A percentile compares a stretch with the other conserved stretches of the same genome.
Conservation (phyloP, 2,113 vertebrate genomes). For the Rhodinocichla rosea region DNA sequence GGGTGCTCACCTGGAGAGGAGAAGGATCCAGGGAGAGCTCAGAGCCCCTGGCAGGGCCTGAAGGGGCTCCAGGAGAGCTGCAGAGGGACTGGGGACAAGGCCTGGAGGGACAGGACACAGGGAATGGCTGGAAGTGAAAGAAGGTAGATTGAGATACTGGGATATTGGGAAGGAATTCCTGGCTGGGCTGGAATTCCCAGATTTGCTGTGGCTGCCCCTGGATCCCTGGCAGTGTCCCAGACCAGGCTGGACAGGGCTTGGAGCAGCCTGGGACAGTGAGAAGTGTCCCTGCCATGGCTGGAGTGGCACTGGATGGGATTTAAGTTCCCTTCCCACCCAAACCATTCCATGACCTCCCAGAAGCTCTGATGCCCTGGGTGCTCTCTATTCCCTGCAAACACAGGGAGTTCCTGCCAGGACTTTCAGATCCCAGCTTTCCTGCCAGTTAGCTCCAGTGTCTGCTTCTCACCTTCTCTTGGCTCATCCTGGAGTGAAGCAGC, state of each 20-base stretch:
- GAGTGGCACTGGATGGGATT: fast-evolving
- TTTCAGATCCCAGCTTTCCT: neutral
- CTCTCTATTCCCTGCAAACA: neutral
- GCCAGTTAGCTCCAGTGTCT: neutral
- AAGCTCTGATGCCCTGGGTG: neutral
- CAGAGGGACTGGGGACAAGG: neutral
- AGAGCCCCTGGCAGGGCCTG: neutral
- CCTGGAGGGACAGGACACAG: neutral
- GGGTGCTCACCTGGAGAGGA: neutral
- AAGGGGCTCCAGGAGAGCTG: neutral
- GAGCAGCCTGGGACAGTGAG: neutral
- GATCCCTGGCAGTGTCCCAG: neutral
- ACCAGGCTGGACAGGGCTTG: neutral
- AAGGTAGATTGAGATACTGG: neutral
- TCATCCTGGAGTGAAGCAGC: neutral
- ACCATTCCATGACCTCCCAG: neutral
- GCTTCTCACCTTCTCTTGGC: neutral
- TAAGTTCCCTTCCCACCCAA: neutral
- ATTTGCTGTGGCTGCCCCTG: neutral
- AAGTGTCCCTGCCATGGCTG: neutral
- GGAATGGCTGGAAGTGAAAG: neutral
- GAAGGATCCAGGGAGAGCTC: neutral
- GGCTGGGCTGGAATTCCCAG: neutral
- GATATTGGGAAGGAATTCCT: neutral
- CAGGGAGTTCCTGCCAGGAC: neutral